Conservation (phyloP, 2,113 vertebrate genomes). For the Gnathonemus echidnorhynchus region DNA sequence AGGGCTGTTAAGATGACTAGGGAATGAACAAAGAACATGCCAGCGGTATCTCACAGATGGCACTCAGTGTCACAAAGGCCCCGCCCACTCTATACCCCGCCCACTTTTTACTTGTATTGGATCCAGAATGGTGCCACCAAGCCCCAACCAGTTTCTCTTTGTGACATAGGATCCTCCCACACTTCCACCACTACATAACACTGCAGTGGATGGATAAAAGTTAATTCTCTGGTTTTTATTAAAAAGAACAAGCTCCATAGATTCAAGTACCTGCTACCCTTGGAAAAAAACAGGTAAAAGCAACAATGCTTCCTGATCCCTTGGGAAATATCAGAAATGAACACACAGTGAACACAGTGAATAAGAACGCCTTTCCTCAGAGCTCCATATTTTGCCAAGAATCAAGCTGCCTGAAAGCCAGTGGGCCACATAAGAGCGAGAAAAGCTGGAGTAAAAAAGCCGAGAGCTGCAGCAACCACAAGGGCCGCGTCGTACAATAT, state of each 20-base stretch:
- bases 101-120: neutral
- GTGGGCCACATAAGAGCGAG: neutral
- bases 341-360: neutral
- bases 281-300: neutral
- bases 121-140: neutral
- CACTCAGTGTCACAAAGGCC: neutral
- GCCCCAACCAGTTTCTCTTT: neutral
- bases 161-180: neutral
- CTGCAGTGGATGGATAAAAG: neutral
- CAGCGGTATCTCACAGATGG: neutral
- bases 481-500: neutral
- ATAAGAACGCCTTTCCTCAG: neutral
- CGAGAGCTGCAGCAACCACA: neutral
- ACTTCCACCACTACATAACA: neutral
- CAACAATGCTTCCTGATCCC: neutral
- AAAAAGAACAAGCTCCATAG: neutral
- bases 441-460: neutral
- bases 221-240: neutral
- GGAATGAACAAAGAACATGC: neutral
- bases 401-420: neutral
- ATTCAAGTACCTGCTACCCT: conserved; percentile 3
- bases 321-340: neutral
- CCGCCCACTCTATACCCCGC: neutral
- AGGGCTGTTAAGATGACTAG: neutral
- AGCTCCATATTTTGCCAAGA: neutral